These are phyloP conservation scores for Diuraphis noxia DNA, from an alignment of 1,140 invertebrate genomes.

Conservation along the genomic window DNA sequence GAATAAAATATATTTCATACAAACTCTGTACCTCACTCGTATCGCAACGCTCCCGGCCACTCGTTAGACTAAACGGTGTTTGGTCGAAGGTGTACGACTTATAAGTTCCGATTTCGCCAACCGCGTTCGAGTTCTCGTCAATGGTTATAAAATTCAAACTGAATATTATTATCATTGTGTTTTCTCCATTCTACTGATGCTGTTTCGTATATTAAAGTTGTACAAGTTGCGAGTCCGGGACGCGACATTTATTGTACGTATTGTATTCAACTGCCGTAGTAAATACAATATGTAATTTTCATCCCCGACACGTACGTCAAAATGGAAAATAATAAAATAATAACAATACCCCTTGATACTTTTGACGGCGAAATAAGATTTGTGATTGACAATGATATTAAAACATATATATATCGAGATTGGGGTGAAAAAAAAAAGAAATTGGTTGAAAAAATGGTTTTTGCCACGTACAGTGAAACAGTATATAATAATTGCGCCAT, in stretches of 20 bases:
- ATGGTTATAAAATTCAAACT: not conserved
- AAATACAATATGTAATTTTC: constrained; percentile 3
- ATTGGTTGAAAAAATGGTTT: not conserved
- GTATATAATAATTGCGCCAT: not conserved
- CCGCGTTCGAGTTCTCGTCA: not conserved
- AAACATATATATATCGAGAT: not conserved
- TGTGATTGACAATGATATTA: not conserved
- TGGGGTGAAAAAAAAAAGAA: not conserved
- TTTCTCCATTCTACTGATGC: not conserved
- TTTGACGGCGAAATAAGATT: not conserved
- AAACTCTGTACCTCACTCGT: too few relatives aligned
- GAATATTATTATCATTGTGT: not conserved
- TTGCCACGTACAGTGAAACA: not conserved
- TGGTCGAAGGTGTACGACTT: not conserved
- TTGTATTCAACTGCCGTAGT: not conserved
- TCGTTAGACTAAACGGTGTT: not conserved
- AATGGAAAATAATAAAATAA: not conserved
- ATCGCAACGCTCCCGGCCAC: not conserved
- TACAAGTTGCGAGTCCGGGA: not conserved
- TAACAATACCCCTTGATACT: not conserved
- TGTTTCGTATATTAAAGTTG: not conserved
- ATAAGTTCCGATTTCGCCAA: not conserved
- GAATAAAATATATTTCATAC: not conserved
- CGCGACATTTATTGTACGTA: not conserved
- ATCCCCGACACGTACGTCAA: not conserved